phyloP scores from a whole-genome alignment of 2,797 vertebrate species.

The Threskiornis aethiopicus region DNA sequence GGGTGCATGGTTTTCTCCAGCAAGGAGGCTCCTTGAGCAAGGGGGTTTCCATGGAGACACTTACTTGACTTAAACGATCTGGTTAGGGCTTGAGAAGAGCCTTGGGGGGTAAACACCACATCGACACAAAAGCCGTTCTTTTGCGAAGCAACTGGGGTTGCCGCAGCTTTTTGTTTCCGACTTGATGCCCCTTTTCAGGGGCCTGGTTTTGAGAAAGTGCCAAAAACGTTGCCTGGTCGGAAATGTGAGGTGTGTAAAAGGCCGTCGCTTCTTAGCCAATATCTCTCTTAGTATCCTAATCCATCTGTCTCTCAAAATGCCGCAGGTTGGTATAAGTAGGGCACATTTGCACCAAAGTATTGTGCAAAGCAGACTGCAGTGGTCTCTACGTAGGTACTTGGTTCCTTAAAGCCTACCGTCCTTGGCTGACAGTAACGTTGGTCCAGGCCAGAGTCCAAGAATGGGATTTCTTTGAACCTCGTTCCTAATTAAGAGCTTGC shows the following conservation, averaged over 20 bases:
- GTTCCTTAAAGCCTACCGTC: neutral
- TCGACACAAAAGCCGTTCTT: neutral
- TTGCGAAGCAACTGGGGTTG: neutral
- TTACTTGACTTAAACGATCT: neutral
- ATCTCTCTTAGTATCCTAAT: neutral
- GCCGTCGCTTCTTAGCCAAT: neutral
- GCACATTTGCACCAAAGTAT: neutral
- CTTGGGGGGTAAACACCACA: neutral
- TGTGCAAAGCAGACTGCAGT: neutral
- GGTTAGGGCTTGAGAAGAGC: neutral
- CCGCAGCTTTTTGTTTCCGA: neutral
- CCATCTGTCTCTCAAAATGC: neutral
- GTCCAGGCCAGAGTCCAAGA: neutral
- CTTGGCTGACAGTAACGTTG: neutral
- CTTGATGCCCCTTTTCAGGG: neutral
- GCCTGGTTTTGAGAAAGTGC: neutral
- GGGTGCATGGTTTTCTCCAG: neutral
- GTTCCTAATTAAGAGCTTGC: neutral
- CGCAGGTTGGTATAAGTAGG: neutral
- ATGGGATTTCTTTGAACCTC: neutral
- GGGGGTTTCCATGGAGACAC: conserved; percentile 50
- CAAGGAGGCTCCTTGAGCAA: neutral
- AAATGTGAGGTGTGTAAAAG: neutral
- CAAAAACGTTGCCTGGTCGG: neutral
- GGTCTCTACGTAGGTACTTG: neutral